Evolutionary conservation across 2,888 invertebrate species (phyloP).

Genomic region (Ryuthela nishihirai): DNA sequence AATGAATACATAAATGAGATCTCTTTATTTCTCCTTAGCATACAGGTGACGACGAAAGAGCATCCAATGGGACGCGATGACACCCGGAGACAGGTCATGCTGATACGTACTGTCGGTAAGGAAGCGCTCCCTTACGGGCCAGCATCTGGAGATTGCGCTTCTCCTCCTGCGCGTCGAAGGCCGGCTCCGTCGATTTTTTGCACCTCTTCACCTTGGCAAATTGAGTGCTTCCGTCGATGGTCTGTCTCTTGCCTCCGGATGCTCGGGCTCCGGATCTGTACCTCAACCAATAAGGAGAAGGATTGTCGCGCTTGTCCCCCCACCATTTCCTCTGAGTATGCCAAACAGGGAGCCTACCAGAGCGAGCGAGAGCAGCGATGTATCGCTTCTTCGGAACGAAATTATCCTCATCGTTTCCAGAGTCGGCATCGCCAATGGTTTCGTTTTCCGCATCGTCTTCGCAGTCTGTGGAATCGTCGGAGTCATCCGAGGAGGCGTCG

Average conservation of each 20-base stretch:
- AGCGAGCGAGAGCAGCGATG: conserved; percentile 32
- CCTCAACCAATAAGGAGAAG: conserved; percentile 3
- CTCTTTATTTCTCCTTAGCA: no score
- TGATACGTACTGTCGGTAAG: no score
- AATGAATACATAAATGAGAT: no score
- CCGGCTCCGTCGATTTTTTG: conserved; percentile 3
- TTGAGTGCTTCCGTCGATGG: conserved; percentile 5
- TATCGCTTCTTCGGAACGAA: conserved; percentile 20
- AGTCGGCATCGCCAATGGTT: not conserved
- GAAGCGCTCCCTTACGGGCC: conserved; percentile 8
- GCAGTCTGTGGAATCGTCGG: conserved; percentile 4
- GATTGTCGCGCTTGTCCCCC: conserved; percentile 22
- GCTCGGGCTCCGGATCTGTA: not conserved
- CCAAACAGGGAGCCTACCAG: conserved; percentile 32
- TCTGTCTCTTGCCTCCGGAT: not conserved
- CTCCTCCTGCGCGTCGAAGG: not conserved
- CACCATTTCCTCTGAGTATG: conserved; percentile 32
- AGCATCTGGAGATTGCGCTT: conserved; percentile 5
- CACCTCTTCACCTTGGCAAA: conserved; percentile 10
- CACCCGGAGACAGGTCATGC: no score
- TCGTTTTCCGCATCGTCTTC: conserved; percentile 8
- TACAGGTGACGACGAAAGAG: no score
- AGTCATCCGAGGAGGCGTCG: not conserved
- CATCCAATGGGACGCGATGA: no score
- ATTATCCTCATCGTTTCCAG: not conserved